Conservation (phyloP, 2,888 invertebrate genomes). For the Hypena proboscidalis region DNA sequence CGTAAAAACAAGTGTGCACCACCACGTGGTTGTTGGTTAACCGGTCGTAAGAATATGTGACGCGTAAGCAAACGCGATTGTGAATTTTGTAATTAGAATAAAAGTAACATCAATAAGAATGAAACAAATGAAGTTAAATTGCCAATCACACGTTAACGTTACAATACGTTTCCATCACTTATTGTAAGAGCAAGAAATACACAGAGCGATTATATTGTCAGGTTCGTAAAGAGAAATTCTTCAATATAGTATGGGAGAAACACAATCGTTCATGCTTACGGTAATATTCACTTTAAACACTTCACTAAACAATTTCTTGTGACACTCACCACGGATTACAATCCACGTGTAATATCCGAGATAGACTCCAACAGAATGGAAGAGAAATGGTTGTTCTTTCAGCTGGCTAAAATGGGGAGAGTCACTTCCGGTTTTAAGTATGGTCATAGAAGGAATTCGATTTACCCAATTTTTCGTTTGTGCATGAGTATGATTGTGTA, state of each 20-base stretch:
- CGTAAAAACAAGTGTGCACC: conserved; percentile 56
- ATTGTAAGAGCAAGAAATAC: conserved; percentile 22
- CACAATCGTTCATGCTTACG: conserved; percentile 46
- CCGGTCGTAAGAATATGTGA: conserved; percentile 74
- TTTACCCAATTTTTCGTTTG: conserved; percentile 22
- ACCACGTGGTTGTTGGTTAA: conserved; percentile 83
- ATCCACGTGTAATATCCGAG: conserved; percentile 86
- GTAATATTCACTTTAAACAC: conserved; percentile 67
- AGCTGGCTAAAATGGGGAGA: conserved; percentile 71
- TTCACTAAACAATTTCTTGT: conserved; percentile 73
- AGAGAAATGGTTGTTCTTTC: conserved; percentile 84
- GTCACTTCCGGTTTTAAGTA: conserved; percentile 72
- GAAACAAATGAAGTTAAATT: conserved; percentile 41
- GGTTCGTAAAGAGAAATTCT: not conserved
- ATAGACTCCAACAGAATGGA: conserved; percentile 89
- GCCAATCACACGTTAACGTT: conserved; percentile 20
- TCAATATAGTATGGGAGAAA: conserved; percentile 8
- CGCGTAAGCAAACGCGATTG: conserved; percentile 76
- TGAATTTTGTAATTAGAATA: conserved; percentile 52
- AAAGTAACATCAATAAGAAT: conserved; percentile 11
- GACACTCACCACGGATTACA: conserved; percentile 85
- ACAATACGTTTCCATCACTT: conserved; percentile 32
- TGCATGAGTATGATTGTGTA: no score
- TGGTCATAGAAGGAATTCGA: conserved; percentile 41
- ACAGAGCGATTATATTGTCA: conserved; percentile 10